These are phyloP conservation scores for Hylaeus volcanicus DNA, from an alignment of 1,140 invertebrate species.

Conservation along the genomic window DNA sequence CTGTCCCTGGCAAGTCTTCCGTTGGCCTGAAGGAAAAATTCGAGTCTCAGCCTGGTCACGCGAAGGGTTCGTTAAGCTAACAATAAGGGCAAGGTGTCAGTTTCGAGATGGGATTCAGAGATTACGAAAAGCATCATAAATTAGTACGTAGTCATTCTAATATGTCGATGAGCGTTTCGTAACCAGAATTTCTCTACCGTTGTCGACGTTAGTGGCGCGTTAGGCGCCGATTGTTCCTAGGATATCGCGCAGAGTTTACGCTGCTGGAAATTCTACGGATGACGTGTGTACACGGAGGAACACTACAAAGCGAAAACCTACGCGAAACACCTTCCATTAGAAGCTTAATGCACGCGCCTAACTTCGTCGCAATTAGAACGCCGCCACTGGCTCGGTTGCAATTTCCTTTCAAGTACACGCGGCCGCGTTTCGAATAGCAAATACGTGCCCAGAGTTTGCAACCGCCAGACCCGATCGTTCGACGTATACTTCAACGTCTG, in stretches of 20 bases:
- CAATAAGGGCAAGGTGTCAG: not conserved
- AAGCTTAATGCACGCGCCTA: constrained; percentile 59
- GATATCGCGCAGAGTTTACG: constrained; percentile 17
- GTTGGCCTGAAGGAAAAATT: constrained; percentile 72
- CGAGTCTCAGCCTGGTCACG: constrained; percentile 8
- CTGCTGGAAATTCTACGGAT: constrained; percentile 9
- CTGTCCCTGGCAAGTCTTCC: constrained; percentile 70
- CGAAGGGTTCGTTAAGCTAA: not conserved
- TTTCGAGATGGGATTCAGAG: no score
- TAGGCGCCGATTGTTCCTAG: not conserved
- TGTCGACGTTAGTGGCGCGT: not conserved
- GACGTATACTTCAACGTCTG: not conserved
- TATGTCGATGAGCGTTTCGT: no score
- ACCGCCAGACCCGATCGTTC: not conserved
- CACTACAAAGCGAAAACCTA: constrained; percentile 42
- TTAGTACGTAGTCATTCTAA: no score
- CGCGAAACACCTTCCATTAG: constrained; percentile 57
- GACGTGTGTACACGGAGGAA: not conserved
- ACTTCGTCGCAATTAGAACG: constrained; percentile 59
- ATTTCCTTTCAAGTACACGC: constrained; percentile 59
- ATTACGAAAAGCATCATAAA: no score
- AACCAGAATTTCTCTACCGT: no score
- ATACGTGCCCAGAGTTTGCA: constrained; percentile 42
- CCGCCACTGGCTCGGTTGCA: constrained; percentile 46
- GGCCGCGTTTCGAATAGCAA: constrained; percentile 56